Evolutionary conservation across 2,888 invertebrate species (phyloP).

Genomic region (Pollenia angustigena): DNA sequence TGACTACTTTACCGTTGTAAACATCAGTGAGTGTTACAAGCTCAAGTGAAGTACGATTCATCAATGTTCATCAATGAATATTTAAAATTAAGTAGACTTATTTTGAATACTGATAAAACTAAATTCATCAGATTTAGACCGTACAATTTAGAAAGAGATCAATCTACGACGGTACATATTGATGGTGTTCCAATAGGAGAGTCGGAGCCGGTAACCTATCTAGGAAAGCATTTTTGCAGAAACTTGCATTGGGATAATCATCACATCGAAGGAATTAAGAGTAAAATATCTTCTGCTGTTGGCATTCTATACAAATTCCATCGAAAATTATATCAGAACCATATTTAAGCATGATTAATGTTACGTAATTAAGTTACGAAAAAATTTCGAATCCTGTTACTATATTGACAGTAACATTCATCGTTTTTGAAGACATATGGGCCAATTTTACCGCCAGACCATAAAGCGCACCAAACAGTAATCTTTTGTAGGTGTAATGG

Average conservation of each 20-base stretch:
- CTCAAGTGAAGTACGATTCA: background rate
- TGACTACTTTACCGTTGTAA: background rate
- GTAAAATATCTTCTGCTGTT: background rate
- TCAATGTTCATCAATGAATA: background rate
- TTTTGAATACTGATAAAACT: background rate
- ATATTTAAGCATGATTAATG: too few species aligned
- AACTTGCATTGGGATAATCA: background rate
- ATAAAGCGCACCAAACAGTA: too few species aligned
- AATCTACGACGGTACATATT: background rate
- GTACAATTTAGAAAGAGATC: background rate
- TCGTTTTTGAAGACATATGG: too few species aligned
- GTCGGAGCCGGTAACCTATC: background rate
- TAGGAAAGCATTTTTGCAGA: background rate
- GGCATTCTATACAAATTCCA: background rate
- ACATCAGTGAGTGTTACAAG: background rate
- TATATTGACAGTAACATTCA: too few species aligned
- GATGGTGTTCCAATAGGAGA: too few species aligned
- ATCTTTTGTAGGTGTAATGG: too few species aligned
- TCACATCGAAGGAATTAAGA: background rate
- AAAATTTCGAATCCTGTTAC: too few species aligned
- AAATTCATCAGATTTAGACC: background rate
- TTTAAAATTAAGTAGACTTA: background rate
- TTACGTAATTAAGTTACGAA: too few species aligned
- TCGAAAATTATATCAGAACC: too few species aligned
- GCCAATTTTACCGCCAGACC: too few species aligned